phyloP scores from a whole-genome alignment of 2,113 vertebrate species.

The Scatophagus argus region DNA sequence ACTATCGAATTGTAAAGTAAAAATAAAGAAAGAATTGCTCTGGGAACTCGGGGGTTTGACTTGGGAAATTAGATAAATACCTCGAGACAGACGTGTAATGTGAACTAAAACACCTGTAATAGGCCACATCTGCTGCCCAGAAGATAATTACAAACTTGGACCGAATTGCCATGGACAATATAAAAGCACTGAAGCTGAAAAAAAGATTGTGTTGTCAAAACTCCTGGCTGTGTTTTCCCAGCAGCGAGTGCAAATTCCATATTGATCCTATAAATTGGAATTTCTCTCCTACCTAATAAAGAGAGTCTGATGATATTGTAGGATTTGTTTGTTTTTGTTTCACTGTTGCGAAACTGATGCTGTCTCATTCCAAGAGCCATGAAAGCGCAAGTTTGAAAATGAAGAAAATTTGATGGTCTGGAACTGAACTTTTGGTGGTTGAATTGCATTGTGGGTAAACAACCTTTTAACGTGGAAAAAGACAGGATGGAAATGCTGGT shows the following conservation, averaged over 20 bases:
- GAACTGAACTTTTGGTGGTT: neutral
- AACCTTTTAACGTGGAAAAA: neutral
- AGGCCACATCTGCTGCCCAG: neutral
- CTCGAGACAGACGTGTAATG: constrained; percentile 16
- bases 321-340: constrained; percentile 1
- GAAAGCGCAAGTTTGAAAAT: too few species aligned
- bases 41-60: neutral
- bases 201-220: neutral
- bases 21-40: neutral
- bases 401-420: too few species aligned
- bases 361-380: neutral
- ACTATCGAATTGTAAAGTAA: neutral
- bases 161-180: neutral
- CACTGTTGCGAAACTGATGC: neutral
- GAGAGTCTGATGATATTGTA: neutral
- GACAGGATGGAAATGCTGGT: too few species aligned
- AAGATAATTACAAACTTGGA: constrained; percentile 18
- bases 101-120: constrained; percentile 1
- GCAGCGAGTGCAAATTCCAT: neutral
- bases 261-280: neutral
- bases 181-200: neutral
- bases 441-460: neutral
- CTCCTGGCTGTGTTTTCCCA: neutral
- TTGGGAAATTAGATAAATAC: neutral
- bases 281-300: neutral